A percentile compares a stretch with the other conserved stretches of the same genome.
These are phyloP conservation scores for Tachysurus fulvidraco DNA, from an alignment of 2,113 vertebrate species.

Conservation along the genomic window DNA sequence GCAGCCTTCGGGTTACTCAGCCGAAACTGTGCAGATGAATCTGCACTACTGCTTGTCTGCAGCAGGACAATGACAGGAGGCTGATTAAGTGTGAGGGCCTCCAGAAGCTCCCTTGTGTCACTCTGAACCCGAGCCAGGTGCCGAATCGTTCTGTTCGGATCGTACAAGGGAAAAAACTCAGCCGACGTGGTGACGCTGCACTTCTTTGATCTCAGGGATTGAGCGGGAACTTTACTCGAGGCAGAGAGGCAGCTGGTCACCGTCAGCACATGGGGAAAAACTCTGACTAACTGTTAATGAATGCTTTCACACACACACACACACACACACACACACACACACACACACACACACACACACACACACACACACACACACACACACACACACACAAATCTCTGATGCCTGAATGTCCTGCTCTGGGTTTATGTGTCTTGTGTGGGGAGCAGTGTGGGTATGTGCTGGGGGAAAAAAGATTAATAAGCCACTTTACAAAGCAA, in stretches of 20 bases:
- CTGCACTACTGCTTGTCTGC: conserved; percentile 30
- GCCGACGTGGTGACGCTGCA: conserved; percentile 42
- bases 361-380: background rate
- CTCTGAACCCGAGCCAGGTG: conserved; percentile 28
- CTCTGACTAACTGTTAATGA: conserved; percentile 38
- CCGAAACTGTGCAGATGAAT: conserved; percentile 14
- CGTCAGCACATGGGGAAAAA: conserved; percentile 38
- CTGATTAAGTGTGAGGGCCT: conserved; percentile 45
- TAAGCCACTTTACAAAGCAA: background rate
- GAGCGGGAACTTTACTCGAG: conserved; percentile 1
- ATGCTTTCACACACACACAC: background rate
- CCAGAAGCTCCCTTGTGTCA: background rate
- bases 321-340: background rate
- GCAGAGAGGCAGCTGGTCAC: conserved; percentile 45
- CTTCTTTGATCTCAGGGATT: conserved; percentile 34
- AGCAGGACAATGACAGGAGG: conserved; percentile 37
- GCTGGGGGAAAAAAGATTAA: background rate
- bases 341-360: background rate
- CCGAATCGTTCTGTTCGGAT: background rate
- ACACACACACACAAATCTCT: background rate
- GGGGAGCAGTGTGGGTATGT: background rate
- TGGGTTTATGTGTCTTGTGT: background rate
- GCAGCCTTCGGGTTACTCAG: background rate
- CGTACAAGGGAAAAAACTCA: background rate
- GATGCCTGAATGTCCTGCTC: background rate